Base-by-base conservation (phyloP, 2,888 invertebrate species). In the Allolobophora icterica region DNA sequence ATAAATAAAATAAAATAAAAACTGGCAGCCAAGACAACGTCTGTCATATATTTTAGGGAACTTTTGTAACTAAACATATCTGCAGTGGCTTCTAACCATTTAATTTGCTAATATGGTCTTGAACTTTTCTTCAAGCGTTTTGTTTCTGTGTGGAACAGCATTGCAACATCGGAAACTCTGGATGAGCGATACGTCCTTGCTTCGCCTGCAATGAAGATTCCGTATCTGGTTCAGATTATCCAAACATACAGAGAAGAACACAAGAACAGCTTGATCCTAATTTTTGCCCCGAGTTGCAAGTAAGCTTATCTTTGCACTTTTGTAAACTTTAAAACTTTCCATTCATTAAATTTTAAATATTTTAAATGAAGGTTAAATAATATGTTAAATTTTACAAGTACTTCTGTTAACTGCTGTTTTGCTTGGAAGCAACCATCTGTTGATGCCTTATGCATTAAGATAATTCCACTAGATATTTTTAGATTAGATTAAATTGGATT, bases 221-320 rank as follows among this genome's bases (percentile, higher is more conserved):
- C 98, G 90, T 98, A 98, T 94, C 96, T 99, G 42, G 97, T 99
- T 90, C 94, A 95, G 91, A 93, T 95, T 30, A 92, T 95, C 5
- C 93, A 95, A 90, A 93, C 93, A 33, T 99, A 97, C 95, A 96
- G 97, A 84, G 97, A 97, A 92, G 96, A 96, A 24, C 96, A 97
- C 94, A 96, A 97, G 71, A 96, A 96, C 92, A 97, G 98, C 3
- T 98, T 98, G 91, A 97, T 99, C 87, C 98, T 99, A 95, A 97
- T 99, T 84, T 99, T 99, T 94, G 98, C 98, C 1, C 97, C 98
- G 94, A 99, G 98, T 34, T 99, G 99, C 96, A 98, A 98, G 98
- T 98, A 96, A 91, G 95, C 92, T 11, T 89, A 38, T 90, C 19
- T 83, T 21, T 91, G 35, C 24, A 21, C n/a, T 71, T 52, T 24